Evolutionary conservation across 2,113 vertebrate genomes (phyloP).

Genomic region (Rhinoderma darwinii): DNA sequence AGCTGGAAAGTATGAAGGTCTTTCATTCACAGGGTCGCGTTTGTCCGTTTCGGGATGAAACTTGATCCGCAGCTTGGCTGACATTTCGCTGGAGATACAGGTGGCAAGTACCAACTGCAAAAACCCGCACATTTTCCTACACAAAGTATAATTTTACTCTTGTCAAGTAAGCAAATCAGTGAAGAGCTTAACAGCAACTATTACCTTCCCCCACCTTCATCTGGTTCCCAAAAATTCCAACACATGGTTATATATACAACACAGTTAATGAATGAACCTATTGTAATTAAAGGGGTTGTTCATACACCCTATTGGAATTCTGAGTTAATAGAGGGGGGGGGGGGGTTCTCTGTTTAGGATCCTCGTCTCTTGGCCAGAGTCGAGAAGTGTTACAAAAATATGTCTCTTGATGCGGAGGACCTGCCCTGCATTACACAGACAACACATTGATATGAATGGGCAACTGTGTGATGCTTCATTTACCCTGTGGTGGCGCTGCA

Average conservation of each 20-base stretch:
- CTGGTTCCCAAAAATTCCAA: not conserved
- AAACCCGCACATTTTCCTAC: constrained; percentile 50
- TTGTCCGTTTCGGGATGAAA: constrained; percentile 40
- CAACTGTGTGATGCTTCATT: too few species aligned
- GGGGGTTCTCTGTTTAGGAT: too few species aligned
- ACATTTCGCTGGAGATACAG: constrained; percentile 55
- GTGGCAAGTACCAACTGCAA: constrained; percentile 22
- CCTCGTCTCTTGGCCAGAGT: too few species aligned
- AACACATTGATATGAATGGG: too few species aligned
- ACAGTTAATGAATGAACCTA: not conserved
- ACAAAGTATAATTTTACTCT: constrained; percentile 25
- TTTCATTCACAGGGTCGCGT: constrained; percentile 37
- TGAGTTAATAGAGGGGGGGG: too few species aligned
- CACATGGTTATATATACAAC: not conserved
- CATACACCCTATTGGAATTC: too few species aligned
- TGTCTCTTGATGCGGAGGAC: too few species aligned
- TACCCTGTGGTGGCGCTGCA: too few species aligned
- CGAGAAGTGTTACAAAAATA: too few species aligned
- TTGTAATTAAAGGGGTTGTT: not conserved
- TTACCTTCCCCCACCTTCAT: not conserved
- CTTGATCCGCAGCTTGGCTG: constrained; percentile 51
- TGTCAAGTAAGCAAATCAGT: constrained; percentile 25
- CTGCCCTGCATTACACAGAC: too few species aligned
- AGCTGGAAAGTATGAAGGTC: constrained; percentile 46
- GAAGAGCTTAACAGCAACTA: not conserved